Evolutionary conservation across 92 coral and sea anemone genomes (phyloP).

Genomic region (Hydrozoanthus gracilis): DNA sequence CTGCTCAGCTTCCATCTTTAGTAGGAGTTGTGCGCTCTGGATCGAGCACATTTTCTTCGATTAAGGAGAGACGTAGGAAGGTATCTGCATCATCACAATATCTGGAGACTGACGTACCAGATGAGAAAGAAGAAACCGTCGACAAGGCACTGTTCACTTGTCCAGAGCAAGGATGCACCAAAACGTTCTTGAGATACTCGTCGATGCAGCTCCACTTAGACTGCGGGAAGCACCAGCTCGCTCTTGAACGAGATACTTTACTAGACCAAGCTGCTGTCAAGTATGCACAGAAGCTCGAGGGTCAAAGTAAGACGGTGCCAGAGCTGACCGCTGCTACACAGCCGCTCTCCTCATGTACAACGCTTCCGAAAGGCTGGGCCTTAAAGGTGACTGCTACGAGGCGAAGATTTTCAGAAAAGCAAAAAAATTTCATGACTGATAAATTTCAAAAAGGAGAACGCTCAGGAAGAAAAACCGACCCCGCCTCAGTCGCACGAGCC

Average conservation of each 20-base stretch:
- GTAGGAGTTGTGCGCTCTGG: not conserved
- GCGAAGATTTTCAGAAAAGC: conserved; percentile 34
- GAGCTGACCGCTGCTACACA: not conserved
- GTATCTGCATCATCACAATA: not conserved
- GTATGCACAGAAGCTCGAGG: conserved; percentile 43
- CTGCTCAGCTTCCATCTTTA: not conserved
- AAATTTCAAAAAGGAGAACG: conserved; percentile 42
- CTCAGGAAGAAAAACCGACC: conserved; percentile 38
- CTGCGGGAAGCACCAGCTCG: conserved; percentile 65
- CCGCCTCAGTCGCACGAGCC: conserved; percentile 36
- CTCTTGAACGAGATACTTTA: conserved; percentile 66
- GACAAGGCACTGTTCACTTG: conserved; percentile 46
- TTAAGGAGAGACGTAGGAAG: not conserved
- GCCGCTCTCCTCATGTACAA: not conserved
- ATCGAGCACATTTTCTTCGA: not conserved
- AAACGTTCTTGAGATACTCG: conserved; percentile 60
- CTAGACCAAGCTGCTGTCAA: conserved; percentile 43
- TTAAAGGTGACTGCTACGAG: conserved; percentile 39
- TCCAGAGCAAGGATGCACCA: conserved; percentile 74
- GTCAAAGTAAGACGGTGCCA: not conserved
- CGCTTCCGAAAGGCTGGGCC: conserved; percentile 54
- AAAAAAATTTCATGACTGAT: conserved; percentile 25
- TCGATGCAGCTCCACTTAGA: conserved; percentile 71
- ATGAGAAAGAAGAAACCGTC: not conserved
- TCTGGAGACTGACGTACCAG: not conserved